Percentiles rank a stretch among this genome's conserved stretches.
Conservation (phyloP, 2,888 invertebrate species). For the Myathropa florea region DNA sequence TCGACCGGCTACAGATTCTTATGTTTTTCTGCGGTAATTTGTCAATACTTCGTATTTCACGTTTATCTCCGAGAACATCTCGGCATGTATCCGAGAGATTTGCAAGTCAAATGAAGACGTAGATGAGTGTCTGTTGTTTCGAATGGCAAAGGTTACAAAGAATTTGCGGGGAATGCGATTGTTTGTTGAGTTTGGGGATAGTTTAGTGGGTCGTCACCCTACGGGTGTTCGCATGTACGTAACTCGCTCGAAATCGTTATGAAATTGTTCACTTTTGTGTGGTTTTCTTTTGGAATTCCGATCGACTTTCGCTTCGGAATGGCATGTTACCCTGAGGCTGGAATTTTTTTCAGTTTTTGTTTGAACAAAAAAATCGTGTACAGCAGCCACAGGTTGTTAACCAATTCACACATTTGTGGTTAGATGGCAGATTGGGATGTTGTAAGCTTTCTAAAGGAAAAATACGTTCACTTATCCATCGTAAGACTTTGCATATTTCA, state of each 20-base stretch:
- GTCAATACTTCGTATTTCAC: not conserved
- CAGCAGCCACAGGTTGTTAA: not conserved
- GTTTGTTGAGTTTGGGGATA: not conserved
- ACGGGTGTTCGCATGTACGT: not conserved
- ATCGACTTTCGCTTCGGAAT: constrained; percentile 8
- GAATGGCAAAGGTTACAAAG: not conserved
- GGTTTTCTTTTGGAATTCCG: not conserved
- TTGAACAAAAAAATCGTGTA: not conserved
- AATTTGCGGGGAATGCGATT: not conserved
- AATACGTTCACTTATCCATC: not conserved
- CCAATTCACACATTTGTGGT: not conserved
- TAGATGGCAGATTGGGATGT: not conserved
- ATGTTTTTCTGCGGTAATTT: not conserved
- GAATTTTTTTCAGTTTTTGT: not conserved
- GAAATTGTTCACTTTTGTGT: constrained; percentile 9
- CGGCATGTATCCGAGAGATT: not conserved
- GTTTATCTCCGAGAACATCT: not conserved
- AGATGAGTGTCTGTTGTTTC: not conserved
- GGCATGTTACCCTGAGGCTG: not conserved
- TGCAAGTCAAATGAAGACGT: not conserved
- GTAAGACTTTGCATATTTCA: not conserved
- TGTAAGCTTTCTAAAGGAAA: not conserved
- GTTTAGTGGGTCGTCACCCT: constrained; percentile 6
- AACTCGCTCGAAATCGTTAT: constrained; percentile 12
- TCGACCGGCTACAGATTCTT: not conserved